These are phyloP conservation scores for Anguilla rostrata DNA, from an alignment of 2,113 vertebrate genomes.

Conservation along the genomic window DNA sequence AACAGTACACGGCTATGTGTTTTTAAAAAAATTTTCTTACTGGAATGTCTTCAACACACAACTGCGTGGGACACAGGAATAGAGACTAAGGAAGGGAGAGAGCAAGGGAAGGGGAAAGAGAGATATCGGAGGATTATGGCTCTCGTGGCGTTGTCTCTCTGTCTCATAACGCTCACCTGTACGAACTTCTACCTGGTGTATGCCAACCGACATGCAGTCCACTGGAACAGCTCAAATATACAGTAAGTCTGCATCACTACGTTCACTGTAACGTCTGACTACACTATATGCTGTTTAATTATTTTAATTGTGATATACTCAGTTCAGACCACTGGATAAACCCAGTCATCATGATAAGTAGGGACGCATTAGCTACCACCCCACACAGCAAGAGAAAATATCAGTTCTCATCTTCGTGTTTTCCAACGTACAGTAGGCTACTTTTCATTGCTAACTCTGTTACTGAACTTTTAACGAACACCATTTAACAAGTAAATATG, in stretches of 20 bases:
- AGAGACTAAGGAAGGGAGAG: constrained; percentile 23
- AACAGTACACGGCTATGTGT: not conserved
- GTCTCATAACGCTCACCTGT: constrained; percentile 74
- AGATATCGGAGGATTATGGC: constrained; percentile 66
- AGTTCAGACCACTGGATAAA: not conserved
- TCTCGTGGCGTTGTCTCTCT: constrained; percentile 65
- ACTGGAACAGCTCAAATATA: constrained; percentile 95
- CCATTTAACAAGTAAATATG: not conserved
- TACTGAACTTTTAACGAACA: not conserved
- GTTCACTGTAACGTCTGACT: not conserved
- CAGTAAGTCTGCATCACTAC: constrained; percentile 72
- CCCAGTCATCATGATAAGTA: not conserved
- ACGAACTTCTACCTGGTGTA: constrained; percentile 67
- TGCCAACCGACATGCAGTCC: constrained; percentile 86
- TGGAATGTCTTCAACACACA: constrained; percentile 25
- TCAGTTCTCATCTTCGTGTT: not conserved
- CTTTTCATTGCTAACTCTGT: not conserved
- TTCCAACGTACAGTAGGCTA: not conserved
- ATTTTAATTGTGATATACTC: not conserved
- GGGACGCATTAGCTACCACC: not conserved
- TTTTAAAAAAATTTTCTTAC: not conserved
- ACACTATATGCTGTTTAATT: not conserved
- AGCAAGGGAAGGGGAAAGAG: constrained; percentile 35
- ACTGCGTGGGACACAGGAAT: constrained; percentile 19
- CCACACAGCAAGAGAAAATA: not conserved